A percentile compares a stretch with the other conserved stretches of the same genome.
Conservation (phyloP, 37 sponge, comb jelly and placozoan species). For the Tethya wilhelma region DNA sequence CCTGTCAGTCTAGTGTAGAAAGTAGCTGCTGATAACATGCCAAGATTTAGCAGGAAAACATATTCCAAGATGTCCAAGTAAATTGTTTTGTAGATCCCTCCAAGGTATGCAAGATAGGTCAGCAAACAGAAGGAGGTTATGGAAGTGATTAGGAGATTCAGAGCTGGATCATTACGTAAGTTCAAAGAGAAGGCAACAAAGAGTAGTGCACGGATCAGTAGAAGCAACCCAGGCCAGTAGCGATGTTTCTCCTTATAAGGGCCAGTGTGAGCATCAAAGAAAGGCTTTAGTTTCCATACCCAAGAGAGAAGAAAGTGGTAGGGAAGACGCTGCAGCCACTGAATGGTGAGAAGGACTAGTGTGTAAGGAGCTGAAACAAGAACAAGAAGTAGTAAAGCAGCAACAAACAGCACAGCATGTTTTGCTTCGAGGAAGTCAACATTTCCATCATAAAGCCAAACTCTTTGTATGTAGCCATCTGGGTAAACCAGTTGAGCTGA, state of each 20-base stretch:
- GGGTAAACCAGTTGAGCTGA: too few relatives aligned
- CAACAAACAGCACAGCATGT: not conserved
- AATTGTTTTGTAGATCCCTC: not conserved
- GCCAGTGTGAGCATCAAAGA: not conserved
- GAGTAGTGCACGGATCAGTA: too few relatives aligned
- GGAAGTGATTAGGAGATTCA: not conserved
- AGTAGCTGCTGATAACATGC: not conserved
- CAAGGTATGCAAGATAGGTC: not conserved
- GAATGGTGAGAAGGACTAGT: not conserved
- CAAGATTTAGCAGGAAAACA: not conserved
- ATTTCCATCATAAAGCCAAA: not conserved
- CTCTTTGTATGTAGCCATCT: too few relatives aligned
- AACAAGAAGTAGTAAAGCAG: not conserved
- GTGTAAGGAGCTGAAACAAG: not conserved
- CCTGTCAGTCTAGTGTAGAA: not conserved
- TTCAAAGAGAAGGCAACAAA: too few relatives aligned
- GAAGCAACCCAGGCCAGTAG: too few relatives aligned
- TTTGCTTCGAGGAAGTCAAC: not conserved
- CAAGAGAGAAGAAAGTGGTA: not conserved
- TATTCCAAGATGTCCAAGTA: not conserved
- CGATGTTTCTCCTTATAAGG: too few relatives aligned
- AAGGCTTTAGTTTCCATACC: not conserved
- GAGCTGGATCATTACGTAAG: not conserved
- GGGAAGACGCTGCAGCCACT: not conserved
- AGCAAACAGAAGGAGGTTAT: not conserved